Base-by-base conservation (phyloP, 1,140 invertebrate species). In the Polypedilum pembai region DNA sequence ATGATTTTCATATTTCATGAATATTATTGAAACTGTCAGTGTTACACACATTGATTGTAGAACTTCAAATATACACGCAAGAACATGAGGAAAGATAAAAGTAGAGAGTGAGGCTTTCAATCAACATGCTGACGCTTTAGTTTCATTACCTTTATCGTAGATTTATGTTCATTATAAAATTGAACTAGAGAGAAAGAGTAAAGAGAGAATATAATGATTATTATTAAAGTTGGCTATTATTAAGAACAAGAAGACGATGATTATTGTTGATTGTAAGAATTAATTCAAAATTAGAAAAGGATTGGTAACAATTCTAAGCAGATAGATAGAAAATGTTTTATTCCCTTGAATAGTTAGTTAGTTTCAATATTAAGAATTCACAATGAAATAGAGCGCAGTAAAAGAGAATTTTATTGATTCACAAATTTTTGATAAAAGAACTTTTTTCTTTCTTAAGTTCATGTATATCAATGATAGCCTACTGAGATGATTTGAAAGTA, bases 101-200 rank as follows among this genome's bases (percentile, higher is more conserved):
- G n/a, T n/a, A n/a, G 45, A 8, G 45, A 45, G 41, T 12, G 8
- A 45, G 41, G 8, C 41, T 56, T 56, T 56, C 45, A 56, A 56
- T 56, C 45, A 56, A 56, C 45, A 56, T 56, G 45, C 45, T 56
- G 45, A 56, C 45, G 45, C 45, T 56, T 56, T 15, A 56, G 45
- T 56, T 56, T 56, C 45, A 56, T 56, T 56, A 56, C 45, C 45
- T 56, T 56, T 56, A 56, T 56, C 45, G 45, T 4, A 56, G 45
- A 56, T 56, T n/a, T 56, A 15, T 15, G 45, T 56, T 56, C 45
- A 56, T 56, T 56, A 56, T 56, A 15, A 56, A 56, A 56, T 56
- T 56, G 45, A 12, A 56, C 45, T 56, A n/a, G 45, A 56, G 45
- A 12, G n/a, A n/a, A 12, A 56, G 45, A 12, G n/a, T 56, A n/a